Evolutionary conservation across 2,888 invertebrate species (phyloP).

Genomic region (Toxonevra muliebris): DNA sequence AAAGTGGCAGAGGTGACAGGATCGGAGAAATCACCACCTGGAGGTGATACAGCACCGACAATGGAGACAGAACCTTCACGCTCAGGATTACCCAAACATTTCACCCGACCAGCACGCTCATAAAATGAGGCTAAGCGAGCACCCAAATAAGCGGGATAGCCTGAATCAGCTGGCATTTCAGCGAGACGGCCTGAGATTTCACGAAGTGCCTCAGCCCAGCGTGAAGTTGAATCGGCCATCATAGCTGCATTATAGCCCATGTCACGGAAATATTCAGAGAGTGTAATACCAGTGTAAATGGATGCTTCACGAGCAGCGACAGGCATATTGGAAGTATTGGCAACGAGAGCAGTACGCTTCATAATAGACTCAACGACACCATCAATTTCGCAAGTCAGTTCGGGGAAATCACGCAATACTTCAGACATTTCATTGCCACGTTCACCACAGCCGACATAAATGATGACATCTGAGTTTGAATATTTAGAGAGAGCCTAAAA

Average conservation of each 20-base stretch:
- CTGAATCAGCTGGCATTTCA: constrained; percentile 98
- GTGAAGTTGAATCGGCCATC: constrained; percentile 99
- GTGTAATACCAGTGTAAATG: constrained; percentile 97
- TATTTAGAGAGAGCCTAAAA: constrained; percentile 89
- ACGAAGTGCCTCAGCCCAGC: constrained; percentile 99
- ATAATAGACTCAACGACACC: constrained; percentile 96
- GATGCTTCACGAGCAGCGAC: constrained; percentile 99
- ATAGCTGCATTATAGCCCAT: constrained; percentile 99
- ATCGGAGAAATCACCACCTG: constrained; percentile 99
- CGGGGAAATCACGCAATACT: constrained; percentile 96
- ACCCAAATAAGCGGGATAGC: constrained; percentile 98
- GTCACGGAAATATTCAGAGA: constrained; percentile 98
- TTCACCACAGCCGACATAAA: constrained; percentile 99
- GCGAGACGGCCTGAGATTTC: constrained; percentile 95
- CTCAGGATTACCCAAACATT: constrained; percentile 95
- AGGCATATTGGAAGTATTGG: constrained; percentile 99
- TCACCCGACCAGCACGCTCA: constrained; percentile 96
- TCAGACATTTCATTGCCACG: constrained; percentile 99
- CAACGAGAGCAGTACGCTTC: constrained; percentile 98
- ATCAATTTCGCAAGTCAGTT: constrained; percentile 94
- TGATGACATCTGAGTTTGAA: constrained; percentile 98
- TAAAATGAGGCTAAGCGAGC: constrained; percentile 98
- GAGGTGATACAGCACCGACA: constrained; percentile 98
- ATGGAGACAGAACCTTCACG: constrained; percentile 98
- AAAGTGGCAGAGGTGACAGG: constrained; percentile 98